phyloP scores from a whole-genome alignment of 2,888 invertebrate species.

The Drosophila eohydei region DNA sequence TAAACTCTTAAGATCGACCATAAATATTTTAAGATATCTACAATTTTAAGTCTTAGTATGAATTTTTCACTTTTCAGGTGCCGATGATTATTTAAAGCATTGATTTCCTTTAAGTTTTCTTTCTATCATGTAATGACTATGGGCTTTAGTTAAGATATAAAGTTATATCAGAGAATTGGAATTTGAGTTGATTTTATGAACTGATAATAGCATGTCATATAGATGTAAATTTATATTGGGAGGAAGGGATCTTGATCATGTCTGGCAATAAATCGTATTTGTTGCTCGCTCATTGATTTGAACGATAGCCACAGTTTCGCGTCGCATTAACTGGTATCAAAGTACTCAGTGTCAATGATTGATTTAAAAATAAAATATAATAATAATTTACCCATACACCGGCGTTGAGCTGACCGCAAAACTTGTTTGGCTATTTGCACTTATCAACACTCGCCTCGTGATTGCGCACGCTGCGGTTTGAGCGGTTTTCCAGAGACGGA shows the following conservation, averaged over 20 bases:
- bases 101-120: background rate
- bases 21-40: background rate
- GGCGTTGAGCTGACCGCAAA: constrained; percentile 33
- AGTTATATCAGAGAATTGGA: background rate
- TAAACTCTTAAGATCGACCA: constrained; percentile 1
- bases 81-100: background rate
- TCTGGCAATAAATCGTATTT: background rate
- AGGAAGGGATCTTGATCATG: background rate
- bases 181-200: background rate
- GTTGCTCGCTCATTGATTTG: background rate
- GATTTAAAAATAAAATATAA: constrained; percentile 7
- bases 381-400: background rate
- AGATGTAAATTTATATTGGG: background rate
- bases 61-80: background rate
- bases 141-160: too few species aligned
- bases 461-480: constrained; percentile 25
- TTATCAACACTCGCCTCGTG: constrained; percentile 46
- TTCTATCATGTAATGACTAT: background rate
- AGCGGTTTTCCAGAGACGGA: constrained; percentile 11
- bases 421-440: constrained; percentile 35
- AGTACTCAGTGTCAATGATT: constrained; percentile 4
- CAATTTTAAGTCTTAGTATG: constrained; percentile 6
- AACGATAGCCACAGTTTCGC: background rate
- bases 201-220: background rate
- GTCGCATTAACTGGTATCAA: constrained; percentile 5